These are phyloP conservation scores for Toxotes chatareus DNA, from an alignment of 2,113 vertebrate genomes.

Conservation along the genomic window DNA sequence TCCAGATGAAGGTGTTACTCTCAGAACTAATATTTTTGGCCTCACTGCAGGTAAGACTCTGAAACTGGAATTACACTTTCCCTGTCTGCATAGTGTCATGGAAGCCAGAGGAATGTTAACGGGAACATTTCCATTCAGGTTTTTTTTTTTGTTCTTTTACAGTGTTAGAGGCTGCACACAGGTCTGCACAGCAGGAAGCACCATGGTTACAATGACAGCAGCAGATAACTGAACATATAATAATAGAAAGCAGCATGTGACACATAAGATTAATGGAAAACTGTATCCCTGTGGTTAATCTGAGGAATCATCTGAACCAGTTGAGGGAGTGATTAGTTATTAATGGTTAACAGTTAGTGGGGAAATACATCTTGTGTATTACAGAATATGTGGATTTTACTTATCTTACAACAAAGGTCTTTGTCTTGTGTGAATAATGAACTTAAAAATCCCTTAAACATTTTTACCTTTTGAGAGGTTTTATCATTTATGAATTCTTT, in stretches of 20 bases:
- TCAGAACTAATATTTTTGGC: too few species aligned
- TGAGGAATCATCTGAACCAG: conserved; percentile 11
- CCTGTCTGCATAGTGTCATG: too few species aligned
- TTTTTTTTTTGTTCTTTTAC: not conserved
- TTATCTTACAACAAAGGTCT: not conserved
- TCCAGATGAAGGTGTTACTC: too few species aligned
- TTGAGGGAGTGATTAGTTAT: not conserved
- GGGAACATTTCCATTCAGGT: not conserved
- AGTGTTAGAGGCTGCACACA: conserved; percentile 15
- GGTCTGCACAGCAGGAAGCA: conserved; percentile 16
- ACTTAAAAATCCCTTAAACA: too few species aligned
- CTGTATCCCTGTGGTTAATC: conserved; percentile 27
- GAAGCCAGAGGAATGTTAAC: not conserved
- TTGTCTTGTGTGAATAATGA: not conserved
- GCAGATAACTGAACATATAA: conserved; percentile 24
- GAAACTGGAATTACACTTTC: too few species aligned
- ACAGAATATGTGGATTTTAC: not conserved
- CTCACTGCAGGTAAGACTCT: too few species aligned
- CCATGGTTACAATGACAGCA: conserved; percentile 15
- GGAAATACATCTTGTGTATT: not conserved
- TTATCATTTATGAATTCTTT: not conserved
- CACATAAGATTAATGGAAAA: conserved; percentile 28
- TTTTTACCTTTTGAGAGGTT: not conserved
- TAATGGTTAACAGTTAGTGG: not conserved
- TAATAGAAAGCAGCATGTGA: conserved; percentile 22